phyloP scores from a whole-genome alignment of 2,797 vertebrate species.

The Bradypodion pumilum region DNA sequence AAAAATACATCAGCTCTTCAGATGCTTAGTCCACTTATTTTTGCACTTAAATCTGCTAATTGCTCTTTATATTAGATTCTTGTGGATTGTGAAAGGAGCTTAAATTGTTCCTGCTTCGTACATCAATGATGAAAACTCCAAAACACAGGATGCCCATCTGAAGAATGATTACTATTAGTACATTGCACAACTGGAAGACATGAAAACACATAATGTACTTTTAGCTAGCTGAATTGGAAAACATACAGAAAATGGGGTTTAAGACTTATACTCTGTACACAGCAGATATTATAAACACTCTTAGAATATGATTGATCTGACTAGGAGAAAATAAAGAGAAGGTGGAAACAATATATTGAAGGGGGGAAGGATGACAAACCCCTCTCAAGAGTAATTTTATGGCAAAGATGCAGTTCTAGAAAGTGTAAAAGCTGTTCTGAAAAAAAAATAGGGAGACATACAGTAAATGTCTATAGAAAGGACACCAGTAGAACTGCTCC shows the following conservation, averaged over 20 bases:
- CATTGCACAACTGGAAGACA: not conserved
- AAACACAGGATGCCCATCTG: not conserved
- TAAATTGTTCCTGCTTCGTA: no score
- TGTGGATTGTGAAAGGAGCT: not conserved
- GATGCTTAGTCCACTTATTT: not conserved
- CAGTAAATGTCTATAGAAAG: no score
- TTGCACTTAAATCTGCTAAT: not conserved
- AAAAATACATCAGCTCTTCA: not conserved
- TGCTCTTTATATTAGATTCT: not conserved
- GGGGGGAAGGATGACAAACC: no score
- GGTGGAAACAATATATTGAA: no score
- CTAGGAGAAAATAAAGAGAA: no score
- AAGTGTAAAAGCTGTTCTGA: no score
- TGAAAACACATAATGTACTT: not conserved
- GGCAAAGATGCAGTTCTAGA: no score
- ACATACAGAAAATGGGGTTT: not conserved
- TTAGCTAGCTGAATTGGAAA: not conserved
- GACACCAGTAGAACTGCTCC: no score
- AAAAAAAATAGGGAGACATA: no score
- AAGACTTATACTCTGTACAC: not conserved
- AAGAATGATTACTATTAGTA: not conserved
- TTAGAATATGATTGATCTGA: not conserved
- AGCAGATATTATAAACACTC: not conserved
- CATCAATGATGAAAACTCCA: not conserved
- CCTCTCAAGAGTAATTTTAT: no score